Conservation (phyloP, 2,113 vertebrate species). For the Gopherus flavomarginatus region DNA sequence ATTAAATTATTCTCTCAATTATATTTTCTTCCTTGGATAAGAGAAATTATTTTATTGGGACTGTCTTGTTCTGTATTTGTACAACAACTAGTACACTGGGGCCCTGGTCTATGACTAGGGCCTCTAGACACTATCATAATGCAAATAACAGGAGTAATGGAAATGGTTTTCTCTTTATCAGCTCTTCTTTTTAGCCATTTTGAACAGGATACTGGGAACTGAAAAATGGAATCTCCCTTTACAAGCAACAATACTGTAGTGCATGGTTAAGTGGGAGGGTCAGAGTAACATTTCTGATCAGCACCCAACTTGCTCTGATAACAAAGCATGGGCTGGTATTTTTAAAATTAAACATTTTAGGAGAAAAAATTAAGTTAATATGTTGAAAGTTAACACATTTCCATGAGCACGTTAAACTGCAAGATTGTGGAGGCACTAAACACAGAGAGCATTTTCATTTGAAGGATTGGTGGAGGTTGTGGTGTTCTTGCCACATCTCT, state of each 20-base stretch:
- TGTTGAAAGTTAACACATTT: conserved; percentile 37
- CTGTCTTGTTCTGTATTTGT: neutral
- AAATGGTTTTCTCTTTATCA: neutral
- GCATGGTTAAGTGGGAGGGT: neutral
- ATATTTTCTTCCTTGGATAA: neutral
- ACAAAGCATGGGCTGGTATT: neutral
- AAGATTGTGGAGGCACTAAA: neutral
- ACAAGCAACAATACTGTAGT: neutral
- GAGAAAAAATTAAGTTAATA: conserved; percentile 13
- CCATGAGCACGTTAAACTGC: neutral
- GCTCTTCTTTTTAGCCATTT: neutral
- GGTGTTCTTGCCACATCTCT: conserved; percentile 55
- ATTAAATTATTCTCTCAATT: neutral
- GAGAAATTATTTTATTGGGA: neutral
- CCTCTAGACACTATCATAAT: neutral
- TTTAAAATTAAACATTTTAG: conserved; percentile 28
- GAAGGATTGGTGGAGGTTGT: conserved; percentile 25
- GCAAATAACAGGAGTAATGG: neutral
- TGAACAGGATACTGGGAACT: neutral
- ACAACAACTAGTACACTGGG: neutral
- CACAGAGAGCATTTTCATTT: conserved; percentile 49
- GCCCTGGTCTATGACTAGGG: no score
- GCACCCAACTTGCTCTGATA: neutral
- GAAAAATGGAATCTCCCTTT: neutral
- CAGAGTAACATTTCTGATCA: neutral